A percentile compares a stretch with the other conserved stretches of the same genome.
These are phyloP conservation scores for Oxyteleia sp. DNA, from an alignment of 2,888 invertebrate species.

Conservation along the genomic window DNA sequence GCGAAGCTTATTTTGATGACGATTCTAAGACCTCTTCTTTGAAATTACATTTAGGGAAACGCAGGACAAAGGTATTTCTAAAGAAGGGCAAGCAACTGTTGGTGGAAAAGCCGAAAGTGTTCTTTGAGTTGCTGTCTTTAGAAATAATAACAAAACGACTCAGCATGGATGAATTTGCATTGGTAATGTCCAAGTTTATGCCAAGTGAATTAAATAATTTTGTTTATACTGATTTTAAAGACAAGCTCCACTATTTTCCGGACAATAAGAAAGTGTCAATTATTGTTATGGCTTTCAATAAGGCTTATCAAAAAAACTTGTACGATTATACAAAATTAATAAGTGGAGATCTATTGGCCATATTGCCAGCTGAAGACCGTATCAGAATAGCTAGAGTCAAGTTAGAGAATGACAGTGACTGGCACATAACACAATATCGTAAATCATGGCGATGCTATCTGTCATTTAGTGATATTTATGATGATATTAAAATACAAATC, in stretches of 20 bases:
- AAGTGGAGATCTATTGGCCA: conserved; percentile 44
- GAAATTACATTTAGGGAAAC: conserved; percentile 33
- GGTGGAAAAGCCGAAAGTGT: conserved; percentile 7
- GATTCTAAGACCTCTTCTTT: no score
- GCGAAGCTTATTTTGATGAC: background rate
- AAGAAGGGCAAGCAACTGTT: conserved; percentile 5
- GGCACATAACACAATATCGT: background rate
- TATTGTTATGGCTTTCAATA: conserved; percentile 75
- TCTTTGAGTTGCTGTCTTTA: background rate
- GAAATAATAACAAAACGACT: background rate
- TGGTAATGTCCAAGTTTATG: conserved; percentile 21
- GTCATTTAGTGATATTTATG: conserved; percentile 76
- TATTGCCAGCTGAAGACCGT: conserved; percentile 79
- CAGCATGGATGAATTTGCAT: background rate
- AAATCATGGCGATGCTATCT: conserved; percentile 81
- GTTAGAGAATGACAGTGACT: conserved; percentile 54
- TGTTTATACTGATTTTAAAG: background rate
- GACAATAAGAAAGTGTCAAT: conserved; percentile 72
- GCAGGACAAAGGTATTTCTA: conserved; percentile 17
- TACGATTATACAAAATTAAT: conserved; percentile 67
- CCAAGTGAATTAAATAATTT: conserved; percentile 5
- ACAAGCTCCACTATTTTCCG: conserved; percentile 72
- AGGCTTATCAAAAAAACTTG: conserved; percentile 76
- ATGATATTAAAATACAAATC: conserved; percentile 77
- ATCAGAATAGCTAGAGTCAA: conserved; percentile 80